phyloP scores from a whole-genome alignment of 1,140 invertebrate genomes.

The Scaptomyza montana region DNA sequence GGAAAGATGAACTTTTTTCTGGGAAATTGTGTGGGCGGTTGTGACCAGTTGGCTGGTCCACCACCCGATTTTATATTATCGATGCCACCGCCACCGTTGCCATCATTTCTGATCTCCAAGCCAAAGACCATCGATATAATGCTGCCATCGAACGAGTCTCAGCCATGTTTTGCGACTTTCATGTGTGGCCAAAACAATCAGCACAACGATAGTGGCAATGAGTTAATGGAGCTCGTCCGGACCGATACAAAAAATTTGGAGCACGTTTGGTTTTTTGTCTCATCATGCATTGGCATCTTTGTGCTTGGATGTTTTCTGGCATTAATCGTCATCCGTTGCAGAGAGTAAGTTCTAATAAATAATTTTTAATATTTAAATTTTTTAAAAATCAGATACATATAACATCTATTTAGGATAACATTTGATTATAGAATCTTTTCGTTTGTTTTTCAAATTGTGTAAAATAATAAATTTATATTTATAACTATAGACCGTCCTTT shows the following conservation, averaged over 20 bases:
- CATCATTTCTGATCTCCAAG: constrained; percentile 87
- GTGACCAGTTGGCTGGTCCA: constrained; percentile 88
- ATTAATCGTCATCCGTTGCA: constrained; percentile 90
- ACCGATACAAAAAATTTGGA: constrained; percentile 87
- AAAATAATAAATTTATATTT: too few relatives aligned
- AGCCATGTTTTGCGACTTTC: constrained; percentile 85
- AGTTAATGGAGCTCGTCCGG: constrained; percentile 89
- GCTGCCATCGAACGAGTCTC: constrained; percentile 85
- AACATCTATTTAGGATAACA: too few relatives aligned
- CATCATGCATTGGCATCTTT: constrained; percentile 90
- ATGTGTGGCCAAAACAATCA: constrained; percentile 84
- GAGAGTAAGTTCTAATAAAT: constrained; percentile 92
- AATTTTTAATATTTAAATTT: too few relatives aligned
- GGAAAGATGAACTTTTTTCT: constrained; percentile 61
- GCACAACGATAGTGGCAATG: constrained; percentile 86
- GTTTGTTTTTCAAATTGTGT: too few relatives aligned
- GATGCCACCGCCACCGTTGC: constrained; percentile 92
- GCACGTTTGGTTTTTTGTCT: constrained; percentile 92
- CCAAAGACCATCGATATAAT: constrained; percentile 71
- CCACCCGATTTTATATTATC: constrained; percentile 91
- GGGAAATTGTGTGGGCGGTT: constrained; percentile 85
- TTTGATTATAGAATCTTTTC: too few relatives aligned
- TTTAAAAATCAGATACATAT: too few relatives aligned
- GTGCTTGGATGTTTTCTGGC: constrained; percentile 90
- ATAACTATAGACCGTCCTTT: too few relatives aligned